Evolutionary conservation across 2,888 invertebrate species (phyloP).

Genomic region (Tortricodes alternella): DNA sequence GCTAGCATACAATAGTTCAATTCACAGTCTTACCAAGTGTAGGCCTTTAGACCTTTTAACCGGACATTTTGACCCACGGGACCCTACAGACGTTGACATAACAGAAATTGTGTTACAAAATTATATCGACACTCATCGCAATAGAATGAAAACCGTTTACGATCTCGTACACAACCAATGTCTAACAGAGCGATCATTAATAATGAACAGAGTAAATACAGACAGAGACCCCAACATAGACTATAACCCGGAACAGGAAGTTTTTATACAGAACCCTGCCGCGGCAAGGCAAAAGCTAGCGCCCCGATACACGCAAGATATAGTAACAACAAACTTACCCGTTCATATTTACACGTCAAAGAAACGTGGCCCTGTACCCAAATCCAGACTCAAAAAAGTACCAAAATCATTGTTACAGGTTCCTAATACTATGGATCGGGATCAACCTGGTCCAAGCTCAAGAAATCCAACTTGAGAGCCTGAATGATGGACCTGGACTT

Average conservation of each 20-base stretch:
- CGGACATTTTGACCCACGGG: background rate
- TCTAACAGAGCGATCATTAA: background rate
- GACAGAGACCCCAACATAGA: background rate
- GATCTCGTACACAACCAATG: background rate
- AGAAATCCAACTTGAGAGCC: slow-evolving; percentile 28
- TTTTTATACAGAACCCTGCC: background rate
- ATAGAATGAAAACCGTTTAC: background rate
- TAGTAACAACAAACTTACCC: slow-evolving; percentile 28
- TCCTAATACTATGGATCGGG: background rate
- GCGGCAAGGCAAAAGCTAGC: background rate
- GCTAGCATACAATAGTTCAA: background rate
- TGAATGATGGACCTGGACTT: no score
- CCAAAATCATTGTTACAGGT: slow-evolving; percentile 41
- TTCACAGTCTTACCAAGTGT: background rate
- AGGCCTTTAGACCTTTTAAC: background rate
- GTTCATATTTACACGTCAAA: slow-evolving; percentile 40
- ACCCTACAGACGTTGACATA: background rate
- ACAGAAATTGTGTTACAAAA: background rate
- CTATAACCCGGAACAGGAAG: background rate
- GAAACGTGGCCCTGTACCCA: slow-evolving; percentile 37
- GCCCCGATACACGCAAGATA: background rate
- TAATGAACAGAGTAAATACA: background rate
- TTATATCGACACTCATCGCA: background rate
- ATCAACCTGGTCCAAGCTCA: slow-evolving; percentile 3
- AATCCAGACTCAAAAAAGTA: slow-evolving; percentile 33